Evolutionary conservation across 2,797 vertebrate species (phyloP), one percentile per base, ranked within the genome.

Genomic region (Clarias platycephalus): DNA sequence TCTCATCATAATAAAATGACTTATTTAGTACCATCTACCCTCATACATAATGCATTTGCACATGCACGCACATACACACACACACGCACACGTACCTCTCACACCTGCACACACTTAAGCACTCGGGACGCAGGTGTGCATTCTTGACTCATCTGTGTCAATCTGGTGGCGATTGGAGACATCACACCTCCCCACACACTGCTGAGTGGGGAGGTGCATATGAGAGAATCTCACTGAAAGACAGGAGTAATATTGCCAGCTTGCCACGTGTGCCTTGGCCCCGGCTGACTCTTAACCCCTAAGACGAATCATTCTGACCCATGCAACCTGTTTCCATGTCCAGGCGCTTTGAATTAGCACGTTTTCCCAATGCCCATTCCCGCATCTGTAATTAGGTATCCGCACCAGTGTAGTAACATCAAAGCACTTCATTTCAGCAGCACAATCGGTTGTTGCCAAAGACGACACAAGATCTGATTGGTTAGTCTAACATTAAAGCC

Each of bases 81-180:
- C 82, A 67, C 82, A 15, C 76, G 80, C 81, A 68, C 83, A 10
- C 76, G 20, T 74, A 80, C 81, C 77, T 84, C 83, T 86, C 85
- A 60, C 94, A 95, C 93, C 94, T 95, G 94, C 93, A 90, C 89
- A 83, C 90, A 91, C 85, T 91, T 90, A 91, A 92, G 87, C 90
- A 81, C 86, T 87, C 10, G 80, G 90, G 86, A 85, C 91, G 89
- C 94, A 94, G 94, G 93, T 94, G 93, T 92, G 92, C 91, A 89
- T 93, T 92, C 91, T 88, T 90, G 87, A 87, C 88, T 87, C 81
- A 83, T 84, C 81, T 84, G 63, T 88, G 85, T 86, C 85, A 88
- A 86, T 89, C 87, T 88, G 86, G 88, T 85, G 88, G 83, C 77
- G 87, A 91, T 63, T 71, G 68, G 66, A 82, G 83, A 85, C 83